Evolutionary conservation across 2,888 invertebrate species (phyloP).

Genomic region (Pinctada fucata): DNA sequence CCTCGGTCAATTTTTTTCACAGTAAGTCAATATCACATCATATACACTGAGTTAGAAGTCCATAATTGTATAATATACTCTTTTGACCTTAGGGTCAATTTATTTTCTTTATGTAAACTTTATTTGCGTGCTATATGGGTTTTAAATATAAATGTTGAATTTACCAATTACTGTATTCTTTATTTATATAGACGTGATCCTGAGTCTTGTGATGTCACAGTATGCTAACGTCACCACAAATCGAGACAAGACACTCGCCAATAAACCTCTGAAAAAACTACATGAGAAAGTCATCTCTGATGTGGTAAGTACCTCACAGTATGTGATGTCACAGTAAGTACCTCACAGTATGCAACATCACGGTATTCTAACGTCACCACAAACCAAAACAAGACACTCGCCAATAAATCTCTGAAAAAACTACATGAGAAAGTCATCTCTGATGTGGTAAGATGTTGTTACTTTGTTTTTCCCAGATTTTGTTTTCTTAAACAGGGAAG

Average conservation of each 20-base stretch:
- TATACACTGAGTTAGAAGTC: too few species aligned
- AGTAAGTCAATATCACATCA: too few species aligned
- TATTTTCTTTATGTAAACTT: too few species aligned
- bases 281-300: constrained; percentile 72
- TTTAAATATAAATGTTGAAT: not conserved
- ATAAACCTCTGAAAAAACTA: constrained; percentile 64
- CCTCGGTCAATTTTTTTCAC: too few species aligned
- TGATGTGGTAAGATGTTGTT: constrained; percentile 64
- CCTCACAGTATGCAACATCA: too few species aligned
- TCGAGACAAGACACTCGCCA: constrained; percentile 59
- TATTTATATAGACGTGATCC: constrained; percentile 59
- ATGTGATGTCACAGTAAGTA: constrained; percentile 51
- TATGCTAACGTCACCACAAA: constrained; percentile 52
- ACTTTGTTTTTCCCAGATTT: too few species aligned
- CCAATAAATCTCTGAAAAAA: constrained; percentile 64
- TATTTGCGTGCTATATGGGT: too few species aligned
- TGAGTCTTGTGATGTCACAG: constrained; percentile 62
- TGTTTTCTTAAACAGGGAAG: too few species aligned
- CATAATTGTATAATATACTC: too few species aligned
- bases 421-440: constrained; percentile 71
- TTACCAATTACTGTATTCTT: not conserved
- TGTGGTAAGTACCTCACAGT: constrained; percentile 59
- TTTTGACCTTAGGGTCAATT: too few species aligned
- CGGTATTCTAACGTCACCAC: constrained; percentile 52
- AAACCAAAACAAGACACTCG: constrained; percentile 57